A percentile compares a stretch with the other conserved stretches of the same genome.
These are phyloP conservation scores for Schizothorax lantsangensis DNA, from an alignment of 2,797 vertebrate genomes.

Conservation along the genomic window DNA sequence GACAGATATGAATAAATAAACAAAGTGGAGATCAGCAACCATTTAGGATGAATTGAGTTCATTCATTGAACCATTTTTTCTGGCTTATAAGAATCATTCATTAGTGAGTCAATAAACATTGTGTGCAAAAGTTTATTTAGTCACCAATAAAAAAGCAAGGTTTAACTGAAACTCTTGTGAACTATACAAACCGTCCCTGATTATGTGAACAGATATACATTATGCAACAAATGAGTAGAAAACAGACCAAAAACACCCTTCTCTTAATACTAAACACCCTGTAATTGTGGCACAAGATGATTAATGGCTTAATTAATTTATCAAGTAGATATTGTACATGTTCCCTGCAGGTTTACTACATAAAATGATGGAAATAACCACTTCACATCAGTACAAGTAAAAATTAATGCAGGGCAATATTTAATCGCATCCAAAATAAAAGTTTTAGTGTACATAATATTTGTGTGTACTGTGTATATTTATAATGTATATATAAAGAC, in stretches of 20 bases:
- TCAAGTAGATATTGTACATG: not conserved
- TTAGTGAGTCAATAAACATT: not conserved
- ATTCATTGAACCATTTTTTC: not conserved
- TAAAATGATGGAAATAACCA: not conserved
- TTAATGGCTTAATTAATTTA: not conserved
- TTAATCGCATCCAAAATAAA: too few species aligned
- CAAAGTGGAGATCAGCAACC: not conserved
- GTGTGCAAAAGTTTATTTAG: constrained; percentile 13
- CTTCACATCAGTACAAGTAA: not conserved
- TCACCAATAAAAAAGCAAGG: not conserved
- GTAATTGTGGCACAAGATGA: not conserved
- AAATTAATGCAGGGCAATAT: too few species aligned
- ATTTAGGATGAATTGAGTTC: not conserved
- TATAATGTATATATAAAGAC: too few species aligned
- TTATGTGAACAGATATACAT: not conserved
- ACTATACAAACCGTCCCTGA: not conserved
- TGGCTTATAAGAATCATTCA: not conserved
- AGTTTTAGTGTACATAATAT: too few species aligned
- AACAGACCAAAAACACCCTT: not conserved
- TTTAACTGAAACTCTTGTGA: not conserved
- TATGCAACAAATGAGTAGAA: not conserved
- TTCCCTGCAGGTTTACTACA: constrained; percentile 14
- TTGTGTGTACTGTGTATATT: too few species aligned
- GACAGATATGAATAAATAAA: not conserved
- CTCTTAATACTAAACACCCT: not conserved